Conservation (phyloP, 2,888 invertebrate species). For the Pandemis cinnamomeana region DNA sequence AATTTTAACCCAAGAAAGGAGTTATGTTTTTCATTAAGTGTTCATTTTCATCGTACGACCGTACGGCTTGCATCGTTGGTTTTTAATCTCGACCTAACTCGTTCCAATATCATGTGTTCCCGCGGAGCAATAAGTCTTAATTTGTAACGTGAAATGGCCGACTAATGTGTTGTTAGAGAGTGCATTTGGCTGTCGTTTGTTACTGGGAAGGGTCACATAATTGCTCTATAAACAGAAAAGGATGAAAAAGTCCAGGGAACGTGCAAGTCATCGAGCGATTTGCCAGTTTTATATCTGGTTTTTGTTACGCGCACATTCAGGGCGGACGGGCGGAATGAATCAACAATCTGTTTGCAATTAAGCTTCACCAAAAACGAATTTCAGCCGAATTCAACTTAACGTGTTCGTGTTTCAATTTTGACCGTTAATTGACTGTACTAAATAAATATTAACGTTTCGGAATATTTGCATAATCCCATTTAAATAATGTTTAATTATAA, state of each 20-base stretch:
- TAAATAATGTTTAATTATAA: slow-evolving; percentile 6
- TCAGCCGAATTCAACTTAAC: not conserved
- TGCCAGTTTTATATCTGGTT: slow-evolving; percentile 51
- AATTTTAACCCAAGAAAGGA: too few species aligned
- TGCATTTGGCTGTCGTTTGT: slow-evolving; percentile 48
- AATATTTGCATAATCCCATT: not conserved
- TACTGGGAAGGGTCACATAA: slow-evolving; percentile 59
- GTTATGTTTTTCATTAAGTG: slow-evolving; percentile 12
- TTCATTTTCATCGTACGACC: not conserved
- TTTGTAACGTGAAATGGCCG: slow-evolving; percentile 21
- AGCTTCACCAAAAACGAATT: slow-evolving; percentile 12
- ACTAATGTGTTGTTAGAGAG: slow-evolving; percentile 46
- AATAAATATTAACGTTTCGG: slow-evolving; percentile 1
- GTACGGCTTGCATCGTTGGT: slow-evolving; percentile 9
- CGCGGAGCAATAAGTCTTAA: slow-evolving; percentile 30
- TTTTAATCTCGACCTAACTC: slow-evolving; percentile 28
- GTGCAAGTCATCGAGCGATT: slow-evolving; percentile 53
- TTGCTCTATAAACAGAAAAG: slow-evolving; percentile 69
- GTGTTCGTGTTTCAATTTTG: slow-evolving; percentile 26
- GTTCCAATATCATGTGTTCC: slow-evolving; percentile 17
- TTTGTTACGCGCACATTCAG: slow-evolving; percentile 47
- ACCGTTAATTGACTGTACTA: slow-evolving; percentile 9
- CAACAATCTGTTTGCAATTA: slow-evolving; percentile 42
- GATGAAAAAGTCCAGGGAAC: slow-evolving; percentile 59
- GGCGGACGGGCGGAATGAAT: slow-evolving; percentile 45